Evolutionary conservation across 2,113 vertebrate species (phyloP).

Genomic region (Struthidea cinerea): DNA sequence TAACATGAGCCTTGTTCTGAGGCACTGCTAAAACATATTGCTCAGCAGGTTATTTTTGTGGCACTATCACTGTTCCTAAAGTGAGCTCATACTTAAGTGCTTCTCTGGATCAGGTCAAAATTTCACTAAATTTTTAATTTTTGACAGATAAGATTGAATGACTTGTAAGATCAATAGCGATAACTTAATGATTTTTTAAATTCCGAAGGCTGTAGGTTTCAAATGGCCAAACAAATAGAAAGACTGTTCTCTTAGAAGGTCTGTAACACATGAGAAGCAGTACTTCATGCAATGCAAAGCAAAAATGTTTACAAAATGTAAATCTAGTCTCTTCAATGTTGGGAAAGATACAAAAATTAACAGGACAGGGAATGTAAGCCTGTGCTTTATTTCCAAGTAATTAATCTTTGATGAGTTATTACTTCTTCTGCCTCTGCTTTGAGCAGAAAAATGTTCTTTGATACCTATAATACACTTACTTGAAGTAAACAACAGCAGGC

Average conservation of each 20-base stretch:
- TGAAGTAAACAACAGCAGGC: neutral
- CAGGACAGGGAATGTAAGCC: neutral
- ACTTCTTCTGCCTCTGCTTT: neutral
- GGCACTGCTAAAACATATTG: neutral
- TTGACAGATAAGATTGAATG: neutral
- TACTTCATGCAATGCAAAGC: neutral
- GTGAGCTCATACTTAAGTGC: neutral
- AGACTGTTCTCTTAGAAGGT: neutral
- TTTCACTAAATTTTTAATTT: neutral
- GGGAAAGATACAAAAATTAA: neutral
- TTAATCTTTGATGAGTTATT: neutral
- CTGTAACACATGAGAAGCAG: neutral
- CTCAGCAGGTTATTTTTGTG: slow-evolving; percentile 34
- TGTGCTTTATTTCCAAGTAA: neutral
- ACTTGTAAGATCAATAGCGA: neutral
- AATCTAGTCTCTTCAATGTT: neutral
- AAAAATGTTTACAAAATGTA: neutral
- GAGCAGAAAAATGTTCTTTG: neutral
- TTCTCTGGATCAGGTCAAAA: neutral
- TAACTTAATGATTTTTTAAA: neutral
- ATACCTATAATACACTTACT: neutral
- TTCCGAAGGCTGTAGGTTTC: neutral
- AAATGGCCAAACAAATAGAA: neutral
- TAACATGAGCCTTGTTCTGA: neutral
- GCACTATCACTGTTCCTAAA: neutral